Evolutionary conservation across 2,113 vertebrate genomes (phyloP).

Genomic region (Trachemys scripta): DNA sequence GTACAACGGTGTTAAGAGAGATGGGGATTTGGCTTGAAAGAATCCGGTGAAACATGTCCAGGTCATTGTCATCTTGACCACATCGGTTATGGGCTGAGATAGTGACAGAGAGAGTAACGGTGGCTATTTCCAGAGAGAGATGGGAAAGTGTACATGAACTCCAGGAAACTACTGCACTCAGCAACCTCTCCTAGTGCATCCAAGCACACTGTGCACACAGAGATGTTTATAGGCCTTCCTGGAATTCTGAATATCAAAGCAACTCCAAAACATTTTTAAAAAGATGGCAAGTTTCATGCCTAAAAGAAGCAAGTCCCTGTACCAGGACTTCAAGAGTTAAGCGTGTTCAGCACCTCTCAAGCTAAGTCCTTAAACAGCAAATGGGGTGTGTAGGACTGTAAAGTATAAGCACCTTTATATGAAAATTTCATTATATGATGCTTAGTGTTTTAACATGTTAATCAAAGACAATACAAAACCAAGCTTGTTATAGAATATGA

Average conservation of each 20-base stretch:
- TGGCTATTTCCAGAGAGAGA: not conserved
- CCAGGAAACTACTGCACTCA: not conserved
- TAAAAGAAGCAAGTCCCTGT: not conserved
- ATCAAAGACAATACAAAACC: not conserved
- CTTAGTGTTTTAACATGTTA: not conserved
- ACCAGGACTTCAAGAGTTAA: not conserved
- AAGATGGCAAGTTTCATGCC: not conserved
- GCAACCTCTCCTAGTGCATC: not conserved
- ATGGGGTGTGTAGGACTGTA: not conserved
- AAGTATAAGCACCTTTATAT: not conserved
- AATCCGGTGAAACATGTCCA: accelerated
- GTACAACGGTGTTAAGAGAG: not conserved
- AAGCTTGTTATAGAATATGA: not conserved
- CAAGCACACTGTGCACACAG: not conserved
- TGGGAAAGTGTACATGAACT: not conserved
- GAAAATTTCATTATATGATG: not conserved
- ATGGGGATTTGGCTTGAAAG: not conserved
- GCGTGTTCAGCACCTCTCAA: not conserved
- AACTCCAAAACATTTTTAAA: not conserved
- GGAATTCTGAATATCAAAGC: not conserved
- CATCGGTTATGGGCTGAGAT: not conserved
- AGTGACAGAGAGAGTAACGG: no score
- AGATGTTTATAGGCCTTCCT: not conserved
- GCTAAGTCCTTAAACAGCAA: not conserved
- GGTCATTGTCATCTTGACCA: not conserved